These are phyloP conservation scores for Ceuthmochares aereus DNA, from an alignment of 2,113 vertebrate species.

Conservation along the genomic window DNA sequence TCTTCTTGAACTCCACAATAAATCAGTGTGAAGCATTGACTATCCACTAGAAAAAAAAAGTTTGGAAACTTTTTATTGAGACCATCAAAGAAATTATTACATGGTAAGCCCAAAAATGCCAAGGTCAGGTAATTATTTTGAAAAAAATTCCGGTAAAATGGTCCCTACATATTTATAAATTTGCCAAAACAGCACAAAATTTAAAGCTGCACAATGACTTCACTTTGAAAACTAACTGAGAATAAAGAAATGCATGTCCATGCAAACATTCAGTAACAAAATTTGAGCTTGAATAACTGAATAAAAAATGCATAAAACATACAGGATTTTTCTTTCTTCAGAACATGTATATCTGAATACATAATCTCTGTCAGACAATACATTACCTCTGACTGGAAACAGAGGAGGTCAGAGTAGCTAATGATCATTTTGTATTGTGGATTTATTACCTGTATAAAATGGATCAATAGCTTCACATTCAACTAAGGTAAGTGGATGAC, in stretches of 20 bases:
- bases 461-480: not conserved
- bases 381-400: not conserved
- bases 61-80: constrained; percentile 26
- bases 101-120: not conserved
- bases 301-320: not conserved
- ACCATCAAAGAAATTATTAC: not conserved
- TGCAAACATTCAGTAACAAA: not conserved
- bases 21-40: constrained; percentile 22
- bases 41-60: not conserved
- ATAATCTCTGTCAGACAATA: not conserved
- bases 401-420: not conserved
- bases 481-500: not conserved
- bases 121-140: not conserved
- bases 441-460: not conserved
- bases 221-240: not conserved
- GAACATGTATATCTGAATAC: not conserved
- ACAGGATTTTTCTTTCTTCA: not conserved
- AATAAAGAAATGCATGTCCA: not conserved
- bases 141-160: not conserved
- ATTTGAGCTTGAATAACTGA: not conserved
- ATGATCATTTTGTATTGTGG: not conserved
- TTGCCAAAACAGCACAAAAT: not conserved
- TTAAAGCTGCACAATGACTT: not conserved
- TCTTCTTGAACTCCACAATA: not conserved
- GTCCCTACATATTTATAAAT: not conserved